Evolutionary conservation across 2,797 vertebrate species (phyloP).

Genomic region (Poecilia picta): DNA sequence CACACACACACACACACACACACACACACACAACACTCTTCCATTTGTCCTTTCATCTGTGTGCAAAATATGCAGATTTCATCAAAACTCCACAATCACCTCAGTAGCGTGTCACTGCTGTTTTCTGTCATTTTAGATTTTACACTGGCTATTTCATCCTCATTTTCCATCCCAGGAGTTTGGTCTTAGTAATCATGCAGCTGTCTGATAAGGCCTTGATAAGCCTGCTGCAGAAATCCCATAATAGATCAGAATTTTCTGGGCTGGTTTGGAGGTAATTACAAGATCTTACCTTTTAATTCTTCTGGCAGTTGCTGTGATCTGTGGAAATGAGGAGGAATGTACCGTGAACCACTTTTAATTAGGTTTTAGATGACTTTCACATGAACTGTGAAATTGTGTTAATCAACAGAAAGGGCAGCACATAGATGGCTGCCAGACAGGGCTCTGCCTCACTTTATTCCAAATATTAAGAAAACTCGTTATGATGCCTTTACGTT

Average conservation of each 20-base stretch:
- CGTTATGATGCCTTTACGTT: background rate
- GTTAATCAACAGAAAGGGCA: slow-evolving; percentile 57
- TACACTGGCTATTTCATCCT: slow-evolving; percentile 38
- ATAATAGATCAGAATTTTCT: slow-evolving; percentile 65
- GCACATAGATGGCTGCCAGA: slow-evolving; percentile 41
- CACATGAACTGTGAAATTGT: slow-evolving; percentile 68
- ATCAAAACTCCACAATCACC: slow-evolving; percentile 36
- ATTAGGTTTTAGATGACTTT: slow-evolving; percentile 71
- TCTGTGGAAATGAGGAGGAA: slow-evolving; percentile 67
- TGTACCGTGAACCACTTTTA: slow-evolving; percentile 66
- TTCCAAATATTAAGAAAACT: slow-evolving; percentile 7
- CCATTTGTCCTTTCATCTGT: slow-evolving; percentile 55
- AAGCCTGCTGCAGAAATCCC: slow-evolving; percentile 57
- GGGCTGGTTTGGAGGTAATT: slow-evolving; percentile 67
- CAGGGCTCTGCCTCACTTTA: slow-evolving; percentile 10
- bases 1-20: too few species aligned
- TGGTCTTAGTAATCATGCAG: slow-evolving; percentile 43
- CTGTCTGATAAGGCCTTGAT: slow-evolving; percentile 57
- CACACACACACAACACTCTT: slow-evolving; percentile 2
- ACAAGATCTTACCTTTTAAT: slow-evolving; percentile 75
- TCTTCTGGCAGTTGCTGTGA: slow-evolving; percentile 62
- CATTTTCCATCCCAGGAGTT: slow-evolving; percentile 53
- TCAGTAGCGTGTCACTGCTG: slow-evolving; percentile 16
- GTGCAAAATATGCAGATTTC: slow-evolving; percentile 38
- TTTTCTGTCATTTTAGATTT: slow-evolving; percentile 47